phyloP scores from a whole-genome alignment of 2,797 vertebrate genomes.

The Vultur gryphus region DNA sequence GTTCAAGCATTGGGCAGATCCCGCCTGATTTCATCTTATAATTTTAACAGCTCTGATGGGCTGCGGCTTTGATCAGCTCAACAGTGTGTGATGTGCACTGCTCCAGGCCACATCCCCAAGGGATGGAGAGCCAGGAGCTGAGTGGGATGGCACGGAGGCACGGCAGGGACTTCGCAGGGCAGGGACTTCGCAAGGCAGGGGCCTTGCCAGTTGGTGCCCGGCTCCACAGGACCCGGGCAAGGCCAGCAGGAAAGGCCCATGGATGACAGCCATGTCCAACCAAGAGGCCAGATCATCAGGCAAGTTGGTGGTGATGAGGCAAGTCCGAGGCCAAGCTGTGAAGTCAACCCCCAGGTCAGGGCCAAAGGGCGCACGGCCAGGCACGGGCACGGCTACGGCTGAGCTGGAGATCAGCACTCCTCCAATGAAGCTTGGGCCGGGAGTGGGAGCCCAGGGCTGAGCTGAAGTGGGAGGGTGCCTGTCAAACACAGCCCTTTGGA shows the following conservation, averaged over 20 bases:
- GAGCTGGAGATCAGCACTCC: not conserved
- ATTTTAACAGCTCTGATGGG: not conserved
- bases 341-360: not conserved
- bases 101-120: not conserved
- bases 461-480: not conserved
- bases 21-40: not conserved
- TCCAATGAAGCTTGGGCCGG: not conserved
- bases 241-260: not conserved
- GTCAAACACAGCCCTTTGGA: not conserved
- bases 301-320: not conserved
- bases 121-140: not conserved
- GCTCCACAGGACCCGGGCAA: rapidly evolving
- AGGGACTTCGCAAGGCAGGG: not conserved
- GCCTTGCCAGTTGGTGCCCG: not conserved
- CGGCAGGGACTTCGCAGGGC: not conserved
- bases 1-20: not conserved
- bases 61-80: not conserved
- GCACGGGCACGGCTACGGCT: not conserved
- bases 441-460: not conserved
- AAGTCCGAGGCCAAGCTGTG: not conserved
- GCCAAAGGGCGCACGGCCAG: not conserved
- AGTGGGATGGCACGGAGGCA: rapidly evolving
- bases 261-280: not conserved
- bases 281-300: not conserved
- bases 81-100: not conserved